Evolutionary conservation across 1,140 invertebrate species (phyloP).

Genomic region (Coptotermes formosanus): DNA sequence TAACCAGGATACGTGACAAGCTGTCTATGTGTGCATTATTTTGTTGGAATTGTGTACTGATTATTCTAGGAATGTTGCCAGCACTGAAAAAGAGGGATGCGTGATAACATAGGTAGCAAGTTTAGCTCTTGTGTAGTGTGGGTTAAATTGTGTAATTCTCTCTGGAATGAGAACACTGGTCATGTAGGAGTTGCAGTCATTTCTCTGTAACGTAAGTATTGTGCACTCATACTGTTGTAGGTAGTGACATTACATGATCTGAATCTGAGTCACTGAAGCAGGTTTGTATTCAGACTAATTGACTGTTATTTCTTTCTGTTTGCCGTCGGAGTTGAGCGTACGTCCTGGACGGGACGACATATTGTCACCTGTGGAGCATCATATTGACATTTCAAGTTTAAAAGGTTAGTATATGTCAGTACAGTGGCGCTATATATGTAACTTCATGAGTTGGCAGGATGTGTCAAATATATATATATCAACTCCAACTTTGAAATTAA

Average conservation of each 20-base stretch:
- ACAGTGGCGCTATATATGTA: not conserved
- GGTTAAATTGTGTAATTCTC: slow-evolving; percentile 13
- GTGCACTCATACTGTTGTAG: not conserved
- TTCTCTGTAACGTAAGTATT: not conserved
- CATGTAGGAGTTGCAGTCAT: slow-evolving; percentile 3
- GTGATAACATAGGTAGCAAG: not conserved
- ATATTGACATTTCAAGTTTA: slow-evolving; percentile 1
- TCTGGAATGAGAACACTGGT: not conserved
- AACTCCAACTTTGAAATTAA: slow-evolving; percentile 7
- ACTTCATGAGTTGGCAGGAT: not conserved
- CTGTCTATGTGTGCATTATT: not conserved
- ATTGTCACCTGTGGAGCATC: not conserved
- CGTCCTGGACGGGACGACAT: slow-evolving; percentile 6
- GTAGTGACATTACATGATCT: not conserved
- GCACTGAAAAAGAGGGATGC: not conserved
- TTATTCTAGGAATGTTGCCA: not conserved
- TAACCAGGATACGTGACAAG: too few relatives aligned
- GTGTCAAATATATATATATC: not conserved
- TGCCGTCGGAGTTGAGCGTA: slow-evolving; percentile 1
- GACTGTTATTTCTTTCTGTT: not conserved
- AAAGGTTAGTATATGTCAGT: slow-evolving; percentile 1
- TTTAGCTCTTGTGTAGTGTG: slow-evolving; percentile 3
- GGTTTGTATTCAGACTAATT: slow-evolving; percentile 9
- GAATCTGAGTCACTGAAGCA: not conserved
- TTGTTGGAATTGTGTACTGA: slow-evolving; percentile 2